Base-by-base conservation (phyloP, 37 sponge, comb jelly and placozoan genomes). In the Corticium candelabrum region DNA sequence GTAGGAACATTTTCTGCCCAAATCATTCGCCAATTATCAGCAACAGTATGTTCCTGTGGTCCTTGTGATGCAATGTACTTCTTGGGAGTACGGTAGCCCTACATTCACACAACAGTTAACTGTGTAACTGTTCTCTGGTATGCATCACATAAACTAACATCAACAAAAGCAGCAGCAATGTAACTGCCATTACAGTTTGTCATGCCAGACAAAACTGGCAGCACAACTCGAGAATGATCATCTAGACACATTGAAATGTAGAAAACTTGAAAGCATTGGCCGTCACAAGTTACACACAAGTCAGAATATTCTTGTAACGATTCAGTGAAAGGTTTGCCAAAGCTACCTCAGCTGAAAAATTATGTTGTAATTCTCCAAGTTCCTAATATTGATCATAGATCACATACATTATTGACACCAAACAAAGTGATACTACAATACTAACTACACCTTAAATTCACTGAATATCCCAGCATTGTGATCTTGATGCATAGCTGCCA, bases 41-140 rank as follows among this genome's bases (percentile, higher is more conserved):
- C 81, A 33, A 86, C 57, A 34, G 89, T 92, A 41, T 81, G 78
- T 29, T 67, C 33, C 74, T 77, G 68, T 3, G 93, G 93, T 11
- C 85, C 89, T 56, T 92, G 93, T 4, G 93, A 78, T 11, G 93
- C 86, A 41, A 94, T 94, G 86, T 88, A 94, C 87, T 7, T 37
- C 31, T 80, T 80, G 71, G 72, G 62, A 11, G 11, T 50, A 21
- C 62, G 11, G 62, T 50, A 21, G 62, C 62, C 62, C 62, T 50
- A 21, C 21, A 50, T 11, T 21, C 11, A 50, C 11, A 50, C 11
- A 50, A 50, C 62, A 21, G n/a, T n/a, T 50, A 50, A 50, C 11
- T 50, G 62, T 27, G 62, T 27, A 50, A n/a, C n/a, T n/a, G 21
- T 11, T 11, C 62, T 50, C 11, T 21, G 21, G 15, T 11, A 27